Conservation (phyloP, 2,113 vertebrate species). For the Uria lomvia region DNA sequence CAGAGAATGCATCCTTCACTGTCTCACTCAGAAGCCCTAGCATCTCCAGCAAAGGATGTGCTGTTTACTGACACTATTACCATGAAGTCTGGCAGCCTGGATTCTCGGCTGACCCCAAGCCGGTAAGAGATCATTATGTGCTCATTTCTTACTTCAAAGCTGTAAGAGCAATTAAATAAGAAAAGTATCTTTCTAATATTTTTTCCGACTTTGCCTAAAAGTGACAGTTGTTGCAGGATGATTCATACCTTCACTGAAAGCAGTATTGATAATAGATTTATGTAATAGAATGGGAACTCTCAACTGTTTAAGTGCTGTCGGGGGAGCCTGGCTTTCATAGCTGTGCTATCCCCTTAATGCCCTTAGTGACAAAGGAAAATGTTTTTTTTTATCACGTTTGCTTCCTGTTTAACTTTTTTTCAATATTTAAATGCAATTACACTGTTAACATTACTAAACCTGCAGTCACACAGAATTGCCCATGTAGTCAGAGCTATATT, state of each 20-base stretch:
- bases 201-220: background rate
- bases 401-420: background rate
- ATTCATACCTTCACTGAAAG: background rate
- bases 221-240: background rate
- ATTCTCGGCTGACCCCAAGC: slow-evolving; percentile 93
- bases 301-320: background rate
- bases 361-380: background rate
- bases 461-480: background rate
- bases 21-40: slow-evolving; percentile 95
- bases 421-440: background rate
- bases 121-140: slow-evolving; percentile 74
- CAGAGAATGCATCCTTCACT: slow-evolving; percentile 95
- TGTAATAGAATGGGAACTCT: background rate
- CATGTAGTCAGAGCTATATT: background rate
- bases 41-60: slow-evolving; percentile 96
- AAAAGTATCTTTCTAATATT: background rate
- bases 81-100: slow-evolving; percentile 96
- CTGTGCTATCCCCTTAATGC: background rate
- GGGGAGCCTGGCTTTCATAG: background rate
- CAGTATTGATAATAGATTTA: background rate
- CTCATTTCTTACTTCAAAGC: background rate
- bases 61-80: slow-evolving; percentile 96
- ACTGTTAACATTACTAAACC: background rate
- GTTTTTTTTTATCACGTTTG: background rate
- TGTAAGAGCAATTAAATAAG: background rate